Base-by-base conservation (phyloP, 2,113 vertebrate genomes). In the Ascaphus truei region DNA sequence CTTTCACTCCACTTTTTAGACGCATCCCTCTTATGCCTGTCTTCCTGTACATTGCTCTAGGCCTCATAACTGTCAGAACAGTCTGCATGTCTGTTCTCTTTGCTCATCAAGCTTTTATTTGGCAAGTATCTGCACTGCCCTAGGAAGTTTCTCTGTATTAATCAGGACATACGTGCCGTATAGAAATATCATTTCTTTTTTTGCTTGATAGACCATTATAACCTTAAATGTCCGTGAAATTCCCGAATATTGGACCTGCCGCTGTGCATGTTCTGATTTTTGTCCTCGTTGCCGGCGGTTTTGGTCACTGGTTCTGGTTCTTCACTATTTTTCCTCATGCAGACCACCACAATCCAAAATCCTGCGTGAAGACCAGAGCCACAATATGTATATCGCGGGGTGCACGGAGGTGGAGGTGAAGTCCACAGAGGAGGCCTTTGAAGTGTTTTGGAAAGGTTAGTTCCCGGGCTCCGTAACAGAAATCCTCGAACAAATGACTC, bases 371-470 rank as follows among this genome's bases (percentile, higher is more conserved):
- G 97, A 98, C 76, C 95, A 94, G 81, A 96, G 95, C 75, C 97
- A 98, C 76, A 99, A 95, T 76, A 98, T 99, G 95, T 99, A 98
- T 7, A 93, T 99, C 25, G 87, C 90, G 0, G 95, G 96, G 6
- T 97, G 97, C 82, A 98, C 93, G 0, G 96, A 98, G 41, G 86
- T 98, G 0, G 96, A 98, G 76, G 97, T 98, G 13, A 98, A 99
- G 76, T 95, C 96, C 2, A 98, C 93, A 0, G 96, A 97, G 43
- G 96, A 86, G 75, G 86, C 85, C 31, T 97, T 98, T n/a, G 95
- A 98, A 78, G 93, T 98, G 1, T 98, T 98, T 72, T 98, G 96
- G 96, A 92, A 79, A 93, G 96, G 96, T 98, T 72, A 84, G 86
- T 62, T 12, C 8, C 13, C 62, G 51, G 29, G 62, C 41, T 27